Evolutionary conservation across 2,888 invertebrate genomes (phyloP), one percentile per base, ranked within the genome.

Genomic region (Yponomeuta cagnagella): DNA sequence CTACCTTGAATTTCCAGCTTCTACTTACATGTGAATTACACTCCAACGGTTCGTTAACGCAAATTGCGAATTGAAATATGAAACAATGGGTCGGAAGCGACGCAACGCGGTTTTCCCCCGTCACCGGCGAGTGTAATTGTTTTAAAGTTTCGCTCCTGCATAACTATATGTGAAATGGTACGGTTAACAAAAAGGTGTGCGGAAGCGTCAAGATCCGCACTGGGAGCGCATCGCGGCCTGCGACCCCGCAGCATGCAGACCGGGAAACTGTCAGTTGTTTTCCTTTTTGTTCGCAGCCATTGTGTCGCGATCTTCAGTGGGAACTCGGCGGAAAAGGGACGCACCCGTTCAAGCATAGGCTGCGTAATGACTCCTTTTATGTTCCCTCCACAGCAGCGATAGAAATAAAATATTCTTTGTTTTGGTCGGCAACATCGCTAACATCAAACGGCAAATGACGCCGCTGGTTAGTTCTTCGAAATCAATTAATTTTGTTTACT

Each of bases 71-170:
- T 15, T 31, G 64, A 31, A 31, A 64, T 10, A 64, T 23, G 64
- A 48, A 65, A 70, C 70, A 70, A 70, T 58, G 64, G 15, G 10
- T 23, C 48, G 58, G 31, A 23, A n/a, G 63, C 37, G 23, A 70
- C 66, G 65, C 70, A 48, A 10, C 66, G 23, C 48, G 15, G 66
- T 66, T 70, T 70, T 30, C 52, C 66, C 70, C 67, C 70, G 48
- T 66, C 70, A 70, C 10, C 65, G 58, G 48, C 66, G 43, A 70
- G 64, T 48, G 67, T 70, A 33, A 70, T 70, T 70, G 66, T 66
- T 37, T 37, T 66, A 58, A 68, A 68, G 33, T 66, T 70, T 68
- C 58, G 48, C 69, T 23, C 23, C 31, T 30, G 43, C 43, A 43
- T 43, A 52, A 52, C 23, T 9, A 15, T 58, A n/a, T 69, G 63